Percentiles rank a stretch among this genome's conserved stretches.
These are phyloP conservation scores for Neolamprologus tretocephalus DNA, from an alignment of 2,113 vertebrate species.

Conservation along the genomic window DNA sequence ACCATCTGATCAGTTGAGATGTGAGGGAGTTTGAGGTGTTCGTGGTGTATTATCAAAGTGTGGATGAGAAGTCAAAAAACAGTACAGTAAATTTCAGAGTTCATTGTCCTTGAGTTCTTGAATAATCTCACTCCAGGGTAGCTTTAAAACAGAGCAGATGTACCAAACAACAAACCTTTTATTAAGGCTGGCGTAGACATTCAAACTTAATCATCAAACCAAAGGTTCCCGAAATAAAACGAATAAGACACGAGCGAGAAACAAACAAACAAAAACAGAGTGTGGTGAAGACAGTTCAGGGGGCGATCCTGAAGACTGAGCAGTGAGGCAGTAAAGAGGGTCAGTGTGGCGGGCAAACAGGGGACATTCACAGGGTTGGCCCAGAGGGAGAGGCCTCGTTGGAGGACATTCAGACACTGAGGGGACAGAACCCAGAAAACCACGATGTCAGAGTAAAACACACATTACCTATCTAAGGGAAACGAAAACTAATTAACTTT, in stretches of 20 bases:
- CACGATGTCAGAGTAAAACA: background rate
- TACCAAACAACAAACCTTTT: background rate
- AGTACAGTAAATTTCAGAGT: background rate
- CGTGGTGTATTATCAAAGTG: background rate
- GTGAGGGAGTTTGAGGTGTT: background rate
- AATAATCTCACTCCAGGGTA: background rate
- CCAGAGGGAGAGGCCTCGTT: background rate
- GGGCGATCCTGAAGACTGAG: background rate
- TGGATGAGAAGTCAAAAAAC: background rate
- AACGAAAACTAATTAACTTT: background rate
- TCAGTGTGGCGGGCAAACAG: background rate
- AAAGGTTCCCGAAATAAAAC: background rate
- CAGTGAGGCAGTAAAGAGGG: background rate
- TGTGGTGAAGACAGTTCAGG: background rate
- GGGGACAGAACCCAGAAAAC: background rate
- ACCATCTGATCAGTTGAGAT: background rate
- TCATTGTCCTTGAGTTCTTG: background rate
- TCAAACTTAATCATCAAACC: background rate
- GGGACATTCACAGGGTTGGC: background rate
- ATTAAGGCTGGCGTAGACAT: background rate
- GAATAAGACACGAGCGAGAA: background rate
- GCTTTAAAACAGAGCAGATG: background rate
- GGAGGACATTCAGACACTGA: background rate
- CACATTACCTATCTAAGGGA: background rate
- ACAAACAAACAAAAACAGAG: background rate